Conservation (phyloP, 2,113 vertebrate species). For the Dipodomys stephensi region DNA sequence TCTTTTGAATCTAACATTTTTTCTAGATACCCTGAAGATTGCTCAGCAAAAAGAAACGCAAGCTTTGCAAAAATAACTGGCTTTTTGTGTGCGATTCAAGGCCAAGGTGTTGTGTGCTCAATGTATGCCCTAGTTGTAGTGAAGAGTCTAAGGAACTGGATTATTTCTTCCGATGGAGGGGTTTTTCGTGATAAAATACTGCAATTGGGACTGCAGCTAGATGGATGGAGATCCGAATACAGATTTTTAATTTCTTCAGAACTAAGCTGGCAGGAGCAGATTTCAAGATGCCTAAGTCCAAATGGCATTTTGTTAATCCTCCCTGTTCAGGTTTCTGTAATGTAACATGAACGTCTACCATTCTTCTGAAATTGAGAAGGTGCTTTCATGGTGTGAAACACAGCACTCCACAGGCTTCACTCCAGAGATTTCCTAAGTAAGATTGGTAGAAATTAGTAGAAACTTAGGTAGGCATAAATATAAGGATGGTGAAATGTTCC, state of each 20-base stretch:
- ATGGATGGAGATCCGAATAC: neutral
- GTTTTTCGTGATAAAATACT: neutral
- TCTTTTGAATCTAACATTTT: neutral
- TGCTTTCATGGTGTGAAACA: neutral
- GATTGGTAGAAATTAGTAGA: neutral
- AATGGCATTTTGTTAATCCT: neutral
- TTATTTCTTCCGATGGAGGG: neutral
- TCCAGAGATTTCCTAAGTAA: neutral
- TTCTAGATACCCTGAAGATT: neutral
- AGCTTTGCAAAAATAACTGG: neutral
- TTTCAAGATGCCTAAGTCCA: neutral
- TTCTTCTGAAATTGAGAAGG: neutral
- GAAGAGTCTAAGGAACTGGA: neutral
- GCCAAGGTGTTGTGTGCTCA: too few relatives aligned
- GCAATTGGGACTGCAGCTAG: neutral
- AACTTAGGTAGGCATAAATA: neutral
- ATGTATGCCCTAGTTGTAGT: neutral
- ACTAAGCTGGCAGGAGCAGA: neutral
- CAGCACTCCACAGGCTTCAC: neutral
- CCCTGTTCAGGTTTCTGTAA: neutral
- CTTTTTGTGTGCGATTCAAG: neutral
- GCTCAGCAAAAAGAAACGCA: neutral
- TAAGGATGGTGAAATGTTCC: neutral
- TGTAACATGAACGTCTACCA: neutral
- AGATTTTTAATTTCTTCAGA: neutral